phyloP scores from a whole-genome alignment of 2,888 invertebrate species.

The Xestia rhomboidea region DNA sequence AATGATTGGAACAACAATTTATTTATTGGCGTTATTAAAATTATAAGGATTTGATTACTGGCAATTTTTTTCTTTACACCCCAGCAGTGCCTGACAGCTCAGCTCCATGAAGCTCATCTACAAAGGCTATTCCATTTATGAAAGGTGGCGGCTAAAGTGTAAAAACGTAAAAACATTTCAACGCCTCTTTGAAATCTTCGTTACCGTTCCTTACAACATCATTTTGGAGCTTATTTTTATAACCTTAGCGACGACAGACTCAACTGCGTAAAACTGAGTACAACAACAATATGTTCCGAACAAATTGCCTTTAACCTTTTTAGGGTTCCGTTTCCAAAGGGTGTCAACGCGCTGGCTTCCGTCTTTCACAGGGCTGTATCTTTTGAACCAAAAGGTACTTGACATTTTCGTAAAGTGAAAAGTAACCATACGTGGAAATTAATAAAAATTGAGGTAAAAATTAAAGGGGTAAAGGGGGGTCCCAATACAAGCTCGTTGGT shows the following conservation, averaged over 20 bases:
- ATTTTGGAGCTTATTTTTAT: conserved; percentile 38
- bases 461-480: no score
- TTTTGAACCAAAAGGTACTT: neutral
- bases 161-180: conserved; percentile 18
- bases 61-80: neutral
- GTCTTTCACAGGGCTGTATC: neutral
- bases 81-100: neutral
- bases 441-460: neutral
- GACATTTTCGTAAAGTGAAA: neutral
- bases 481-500: no score
- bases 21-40: neutral
- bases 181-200: conserved; percentile 24
- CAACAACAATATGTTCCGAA: conserved; percentile 29
- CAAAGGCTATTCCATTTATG: neutral
- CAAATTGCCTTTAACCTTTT: conserved; percentile 2
- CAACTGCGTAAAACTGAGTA: conserved; percentile 36
- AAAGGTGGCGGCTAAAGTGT: neutral
- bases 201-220: conserved; percentile 8
- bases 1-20: neutral
- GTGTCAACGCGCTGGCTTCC: neutral
- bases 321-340: neutral
- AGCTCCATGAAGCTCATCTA: neutral
- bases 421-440: neutral
- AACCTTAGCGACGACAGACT: conserved; percentile 3
- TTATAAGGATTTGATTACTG: neutral